Percentiles rank a stretch among this genome's conserved stretches.
These are phyloP conservation scores for Piscicola geometra DNA, from an alignment of 2,888 invertebrate species.

Conservation along the genomic window DNA sequence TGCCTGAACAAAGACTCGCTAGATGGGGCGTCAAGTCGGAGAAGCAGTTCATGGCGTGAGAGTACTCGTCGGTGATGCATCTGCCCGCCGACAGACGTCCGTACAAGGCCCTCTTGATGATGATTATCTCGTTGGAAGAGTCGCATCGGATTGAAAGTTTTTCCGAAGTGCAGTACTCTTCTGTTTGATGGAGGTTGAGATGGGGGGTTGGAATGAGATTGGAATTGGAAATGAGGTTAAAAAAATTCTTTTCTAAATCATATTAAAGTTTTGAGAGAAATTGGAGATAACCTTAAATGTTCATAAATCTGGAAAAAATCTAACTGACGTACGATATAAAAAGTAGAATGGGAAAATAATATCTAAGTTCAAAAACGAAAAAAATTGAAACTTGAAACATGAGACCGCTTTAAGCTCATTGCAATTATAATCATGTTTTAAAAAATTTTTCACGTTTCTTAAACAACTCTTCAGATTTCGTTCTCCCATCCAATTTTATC, in stretches of 20 bases:
- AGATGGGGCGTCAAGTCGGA: constrained; percentile 41
- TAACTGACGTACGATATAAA: no score
- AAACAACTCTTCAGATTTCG: no score
- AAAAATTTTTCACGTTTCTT: no score
- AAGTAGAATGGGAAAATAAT: no score
- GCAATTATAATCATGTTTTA: no score
- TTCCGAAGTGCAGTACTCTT: constrained; percentile 42
- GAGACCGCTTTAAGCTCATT: no score
- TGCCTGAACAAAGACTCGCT: constrained; percentile 38
- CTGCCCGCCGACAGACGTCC: constrained; percentile 42
- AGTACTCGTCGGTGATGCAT: constrained; percentile 43
- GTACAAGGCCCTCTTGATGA: constrained; percentile 40
- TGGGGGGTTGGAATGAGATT: neutral
- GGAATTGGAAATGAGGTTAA: constrained; percentile 14
- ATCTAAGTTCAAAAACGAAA: no score
- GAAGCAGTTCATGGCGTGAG: constrained; percentile 41
- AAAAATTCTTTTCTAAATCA: neutral
- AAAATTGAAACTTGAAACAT: no score
- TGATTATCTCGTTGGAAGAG: constrained; percentile 35
- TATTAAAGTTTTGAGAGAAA: constrained; percentile 2
- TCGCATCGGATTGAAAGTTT: constrained; percentile 39
- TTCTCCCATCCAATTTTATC: no score
- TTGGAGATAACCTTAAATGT: no score
- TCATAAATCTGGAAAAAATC: no score
- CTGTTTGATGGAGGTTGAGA: constrained; percentile 18